These are phyloP conservation scores for Antechinus flavipes DNA, from an alignment of 2,113 vertebrate genomes.

Conservation along the genomic window DNA sequence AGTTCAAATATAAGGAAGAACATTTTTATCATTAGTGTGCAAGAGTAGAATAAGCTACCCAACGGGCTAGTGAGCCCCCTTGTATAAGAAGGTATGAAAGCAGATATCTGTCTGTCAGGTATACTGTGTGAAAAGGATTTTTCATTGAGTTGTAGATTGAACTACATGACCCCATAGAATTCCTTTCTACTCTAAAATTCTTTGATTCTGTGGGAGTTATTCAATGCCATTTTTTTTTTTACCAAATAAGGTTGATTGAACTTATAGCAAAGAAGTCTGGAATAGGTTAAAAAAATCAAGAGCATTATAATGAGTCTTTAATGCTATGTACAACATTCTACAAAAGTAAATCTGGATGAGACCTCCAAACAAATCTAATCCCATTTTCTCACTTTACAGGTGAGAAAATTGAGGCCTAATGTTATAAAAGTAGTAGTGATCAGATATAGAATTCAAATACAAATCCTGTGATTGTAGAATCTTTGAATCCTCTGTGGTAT, in stretches of 20 bases:
- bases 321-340: background rate
- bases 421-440: too few relatives aligned
- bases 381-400: too few relatives aligned
- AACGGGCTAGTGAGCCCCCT: background rate
- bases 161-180: background rate
- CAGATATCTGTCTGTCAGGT: background rate
- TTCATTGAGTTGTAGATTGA: background rate
- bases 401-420: too few relatives aligned
- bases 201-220: background rate
- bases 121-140: background rate
- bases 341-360: background rate
- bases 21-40: background rate
- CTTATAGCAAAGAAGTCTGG: background rate
- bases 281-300: background rate
- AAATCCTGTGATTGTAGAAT: too few relatives aligned
- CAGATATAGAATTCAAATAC: too few relatives aligned
- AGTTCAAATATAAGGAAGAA: background rate
- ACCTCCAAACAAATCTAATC: too few relatives aligned
- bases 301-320: background rate
- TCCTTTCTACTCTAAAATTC: background rate
- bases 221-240: background rate
- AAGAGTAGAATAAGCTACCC: background rate
- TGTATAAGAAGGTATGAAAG: background rate
- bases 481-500: too few relatives aligned
- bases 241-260: background rate